Evolutionary conservation across 1,140 invertebrate species (phyloP), one percentile per base, ranked within the genome.

Genomic region (Camponotus floridanus): DNA sequence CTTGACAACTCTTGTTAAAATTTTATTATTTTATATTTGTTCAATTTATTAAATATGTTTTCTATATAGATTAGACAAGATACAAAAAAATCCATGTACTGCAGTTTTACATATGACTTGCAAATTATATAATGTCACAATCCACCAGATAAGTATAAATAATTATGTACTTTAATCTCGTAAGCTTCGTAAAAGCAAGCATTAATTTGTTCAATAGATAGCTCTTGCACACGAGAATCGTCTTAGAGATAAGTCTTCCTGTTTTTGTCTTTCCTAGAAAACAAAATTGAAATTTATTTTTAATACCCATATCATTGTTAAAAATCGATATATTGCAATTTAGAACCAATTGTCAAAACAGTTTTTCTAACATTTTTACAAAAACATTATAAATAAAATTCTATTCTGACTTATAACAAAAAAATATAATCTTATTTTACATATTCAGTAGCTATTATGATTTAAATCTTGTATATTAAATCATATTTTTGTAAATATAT

Each of bases 191-290:
- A 65, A 61, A 78, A 1, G 3, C 18, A 78, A 78, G 26, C 59
- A 11, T 78, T 78, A 78, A 64, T 78, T 78, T 51, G 26, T 26
- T 78, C 42, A 65, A 78, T 65, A 65, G 26, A 64, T 45, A 64
- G 21, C 15, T 76, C 26, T 65, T 78, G 59, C 76, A 78, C 18
- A 42, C 59, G 11, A 65, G 26, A 45, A 62, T 42, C 26, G 2
- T 45, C 8, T 15, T 26, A n/a, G n/a, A n/a, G n/a, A n/a, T n/a
- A 76, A n/a, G 59, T 65, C 76, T 78, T 78, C 76, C 59, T 78
- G 59, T 64, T 78, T 78, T 78, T 78, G 26, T 64, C 3, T 7
- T 26, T 78, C 42, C 61, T 33, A 13, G 3, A n/a, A 65, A 65
- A 64, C 59, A 45, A 5, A 39, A n/a, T 3, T 45, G 3, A 5